Evolutionary conservation across 1,140 invertebrate genomes (phyloP).

Genomic region (Galleria mellonella): DNA sequence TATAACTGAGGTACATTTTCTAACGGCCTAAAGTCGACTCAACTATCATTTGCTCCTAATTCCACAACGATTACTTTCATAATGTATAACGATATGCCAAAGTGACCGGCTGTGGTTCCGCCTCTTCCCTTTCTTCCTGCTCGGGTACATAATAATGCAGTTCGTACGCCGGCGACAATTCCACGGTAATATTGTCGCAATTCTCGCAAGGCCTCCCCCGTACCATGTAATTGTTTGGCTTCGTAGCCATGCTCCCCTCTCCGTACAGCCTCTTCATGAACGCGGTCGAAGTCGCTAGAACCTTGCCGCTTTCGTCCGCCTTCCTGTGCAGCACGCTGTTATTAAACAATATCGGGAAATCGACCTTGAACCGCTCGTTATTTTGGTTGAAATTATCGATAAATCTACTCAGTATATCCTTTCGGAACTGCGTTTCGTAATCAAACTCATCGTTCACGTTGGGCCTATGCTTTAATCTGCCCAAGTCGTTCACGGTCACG

Average conservation of each 20-base stretch:
- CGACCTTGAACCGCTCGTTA: slow-evolving; percentile 40
- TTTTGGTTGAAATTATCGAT: slow-evolving; percentile 59
- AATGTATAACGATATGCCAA: slow-evolving; percentile 22
- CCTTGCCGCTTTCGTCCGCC: slow-evolving; percentile 15
- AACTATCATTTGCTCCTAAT: background rate
- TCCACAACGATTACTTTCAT: slow-evolving; percentile 1
- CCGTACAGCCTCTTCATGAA: slow-evolving; percentile 35
- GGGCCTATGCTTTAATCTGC: slow-evolving; percentile 10
- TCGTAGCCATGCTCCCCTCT: background rate
- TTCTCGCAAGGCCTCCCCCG: slow-evolving; percentile 24
- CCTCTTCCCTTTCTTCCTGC: slow-evolving; percentile 46
- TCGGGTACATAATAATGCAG: slow-evolving; percentile 61
- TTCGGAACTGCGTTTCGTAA: slow-evolving; percentile 47
- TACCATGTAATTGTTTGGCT: background rate
- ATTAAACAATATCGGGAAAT: slow-evolving; percentile 56
- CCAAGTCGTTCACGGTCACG: slow-evolving; percentile 24
- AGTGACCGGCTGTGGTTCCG: slow-evolving; percentile 20
- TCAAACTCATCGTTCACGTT: slow-evolving; percentile 33
- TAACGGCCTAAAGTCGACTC: background rate
- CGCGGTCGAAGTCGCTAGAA: slow-evolving; percentile 41
- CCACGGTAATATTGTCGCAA: slow-evolving; percentile 41
- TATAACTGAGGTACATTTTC: too few relatives aligned
- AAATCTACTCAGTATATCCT: slow-evolving; percentile 49
- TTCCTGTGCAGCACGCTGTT: slow-evolving; percentile 40
- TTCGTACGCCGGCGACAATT: slow-evolving; percentile 55